These are phyloP conservation scores for Parambassis ranga DNA, from an alignment of 2,797 vertebrate genomes.

Conservation along the genomic window DNA sequence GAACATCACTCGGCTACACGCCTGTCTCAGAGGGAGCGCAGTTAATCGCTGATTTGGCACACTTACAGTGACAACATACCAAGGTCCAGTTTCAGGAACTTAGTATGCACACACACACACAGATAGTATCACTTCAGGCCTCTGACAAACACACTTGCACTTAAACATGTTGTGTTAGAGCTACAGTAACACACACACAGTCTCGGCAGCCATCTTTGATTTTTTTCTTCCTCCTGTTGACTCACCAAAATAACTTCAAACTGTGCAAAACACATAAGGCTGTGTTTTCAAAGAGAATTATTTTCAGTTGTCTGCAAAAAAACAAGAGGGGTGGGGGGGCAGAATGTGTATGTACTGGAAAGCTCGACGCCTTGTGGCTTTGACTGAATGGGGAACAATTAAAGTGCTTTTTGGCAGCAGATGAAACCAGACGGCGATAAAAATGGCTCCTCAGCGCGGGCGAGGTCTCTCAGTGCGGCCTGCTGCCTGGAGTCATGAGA, in stretches of 20 bases:
- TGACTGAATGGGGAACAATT: constrained; percentile 67
- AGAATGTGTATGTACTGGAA: constrained; percentile 69
- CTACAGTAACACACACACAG: constrained; percentile 13
- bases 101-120: neutral
- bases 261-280: constrained; percentile 17
- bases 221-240: constrained; percentile 22
- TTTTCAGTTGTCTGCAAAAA: constrained; percentile 57
- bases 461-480: constrained; percentile 39
- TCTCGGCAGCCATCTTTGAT: constrained; percentile 50
- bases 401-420: constrained; percentile 65
- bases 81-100: constrained; percentile 79
- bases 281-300: constrained; percentile 67
- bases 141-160: neutral
- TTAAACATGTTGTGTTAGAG: neutral
- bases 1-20: constrained; percentile 75
- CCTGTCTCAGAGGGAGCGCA: constrained; percentile 72
- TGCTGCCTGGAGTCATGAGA: constrained; percentile 40
- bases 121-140: neutral
- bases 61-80: constrained; percentile 82
- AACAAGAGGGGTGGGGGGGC: constrained; percentile 10
- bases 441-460: constrained; percentile 47
- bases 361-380: constrained; percentile 54
- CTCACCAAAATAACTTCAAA: constrained; percentile 40
- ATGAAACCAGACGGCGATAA: constrained; percentile 59
- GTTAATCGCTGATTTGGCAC: constrained; percentile 84